Evolutionary conservation across 1,140 invertebrate genomes (phyloP).

Genomic region (Heliothis virescens): DNA sequence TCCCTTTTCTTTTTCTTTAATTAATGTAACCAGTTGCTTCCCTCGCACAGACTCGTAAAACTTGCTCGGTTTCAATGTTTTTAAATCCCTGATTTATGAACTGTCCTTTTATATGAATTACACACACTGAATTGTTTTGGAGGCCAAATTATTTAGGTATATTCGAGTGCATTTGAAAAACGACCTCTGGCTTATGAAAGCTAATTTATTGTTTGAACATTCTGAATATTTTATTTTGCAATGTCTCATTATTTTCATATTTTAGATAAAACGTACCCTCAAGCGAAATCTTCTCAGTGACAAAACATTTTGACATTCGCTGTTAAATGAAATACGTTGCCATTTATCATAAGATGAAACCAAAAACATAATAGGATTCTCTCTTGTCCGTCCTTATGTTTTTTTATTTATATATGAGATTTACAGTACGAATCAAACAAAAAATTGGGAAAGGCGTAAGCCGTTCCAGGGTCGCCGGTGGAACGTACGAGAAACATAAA

Average conservation of each 20-base stretch:
- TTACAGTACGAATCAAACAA: conserved; percentile 30
- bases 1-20: conserved; percentile 2
- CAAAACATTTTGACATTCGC: no score
- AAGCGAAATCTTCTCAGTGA: no score
- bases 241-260: no score
- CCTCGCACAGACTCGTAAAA: conserved; percentile 17
- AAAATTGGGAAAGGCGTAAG: conserved; percentile 31
- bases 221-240: no score
- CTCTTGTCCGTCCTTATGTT: conserved; percentile 5
- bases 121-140: background rate
- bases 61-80: background rate
- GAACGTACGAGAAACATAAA: conserved; percentile 28
- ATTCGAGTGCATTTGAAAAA: background rate
- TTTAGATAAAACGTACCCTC: no score
- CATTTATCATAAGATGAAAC: conserved; percentile 14
- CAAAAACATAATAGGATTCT: conserved; percentile 5
- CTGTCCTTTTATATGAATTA: background rate
- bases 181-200: background rate
- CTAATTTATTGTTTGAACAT: no score
- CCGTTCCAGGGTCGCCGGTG: conserved; percentile 20
- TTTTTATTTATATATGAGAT: conserved; percentile 42
- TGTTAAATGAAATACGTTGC: background rate
- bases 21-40: conserved; percentile 39
- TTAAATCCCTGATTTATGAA: conserved; percentile 9
- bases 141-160: background rate